A percentile compares a stretch with the other conserved stretches of the same genome.
Evolutionary conservation across 1,140 invertebrate genomes (phyloP).

Genomic region (Pogonus chalceus): DNA sequence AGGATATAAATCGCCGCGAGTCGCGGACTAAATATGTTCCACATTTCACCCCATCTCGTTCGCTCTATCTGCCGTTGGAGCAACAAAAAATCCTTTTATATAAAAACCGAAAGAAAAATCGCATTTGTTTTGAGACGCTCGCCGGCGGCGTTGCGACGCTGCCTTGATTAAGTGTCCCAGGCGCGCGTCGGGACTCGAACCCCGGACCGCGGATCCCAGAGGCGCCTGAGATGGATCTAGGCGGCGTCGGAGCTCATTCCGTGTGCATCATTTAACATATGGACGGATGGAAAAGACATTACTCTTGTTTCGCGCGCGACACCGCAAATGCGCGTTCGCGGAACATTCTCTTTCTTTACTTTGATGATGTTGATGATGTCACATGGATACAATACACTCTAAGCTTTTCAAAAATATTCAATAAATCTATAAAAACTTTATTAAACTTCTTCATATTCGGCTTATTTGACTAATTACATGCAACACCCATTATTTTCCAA

Average conservation of each 20-base stretch:
- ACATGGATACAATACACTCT: neutral
- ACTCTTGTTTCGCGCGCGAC: neutral
- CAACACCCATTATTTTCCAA: too few species aligned
- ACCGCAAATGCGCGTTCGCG: too few species aligned
- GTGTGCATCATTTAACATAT: conserved; percentile 26
- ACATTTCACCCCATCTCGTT: neutral
- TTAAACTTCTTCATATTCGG: neutral
- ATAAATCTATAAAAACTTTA: neutral
- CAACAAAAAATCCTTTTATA: conserved; percentile 25
- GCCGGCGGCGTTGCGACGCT: conserved; percentile 13
- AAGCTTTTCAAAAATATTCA: neutral
- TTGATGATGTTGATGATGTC: too few species aligned
- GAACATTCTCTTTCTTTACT: too few species aligned
- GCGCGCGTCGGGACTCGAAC: conserved; percentile 22
- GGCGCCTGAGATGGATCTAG: conserved; percentile 19
- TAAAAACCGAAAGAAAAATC: conserved; percentile 25
- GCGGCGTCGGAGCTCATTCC: conserved; percentile 15
- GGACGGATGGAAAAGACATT: conserved; percentile 9
- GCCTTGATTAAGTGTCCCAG: conserved; percentile 21
- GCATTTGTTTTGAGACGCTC: conserved; percentile 26
- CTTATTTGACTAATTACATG: neutral
- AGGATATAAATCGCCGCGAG: conserved; percentile 1
- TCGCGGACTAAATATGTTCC: conserved; percentile 2
- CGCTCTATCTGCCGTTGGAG: neutral
- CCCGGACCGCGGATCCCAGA: conserved; percentile 10